Percentiles rank a stretch among this genome's conserved stretches.
Conservation (phyloP, 2,113 vertebrate species). For the Halichoeres trimaculatus region DNA sequence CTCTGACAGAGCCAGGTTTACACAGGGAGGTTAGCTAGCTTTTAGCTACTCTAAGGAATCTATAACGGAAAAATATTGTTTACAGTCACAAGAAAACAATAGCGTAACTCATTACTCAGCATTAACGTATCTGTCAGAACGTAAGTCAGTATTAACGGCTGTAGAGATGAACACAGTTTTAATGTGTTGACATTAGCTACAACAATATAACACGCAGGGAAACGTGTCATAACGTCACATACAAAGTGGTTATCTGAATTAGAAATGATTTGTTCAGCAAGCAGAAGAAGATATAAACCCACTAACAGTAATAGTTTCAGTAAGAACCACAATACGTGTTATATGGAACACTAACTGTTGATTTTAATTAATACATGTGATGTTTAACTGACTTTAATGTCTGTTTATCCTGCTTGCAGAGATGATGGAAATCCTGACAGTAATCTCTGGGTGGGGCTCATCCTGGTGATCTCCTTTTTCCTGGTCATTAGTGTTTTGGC, state of each 20-base stretch:
- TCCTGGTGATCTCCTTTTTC: slow-evolving; percentile 94
- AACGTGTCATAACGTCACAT: background rate
- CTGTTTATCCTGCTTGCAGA: slow-evolving; percentile 79
- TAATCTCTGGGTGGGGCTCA: slow-evolving; percentile 92
- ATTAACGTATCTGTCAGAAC: background rate
- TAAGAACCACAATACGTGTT: background rate
- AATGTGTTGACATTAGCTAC: slow-evolving; percentile 25
- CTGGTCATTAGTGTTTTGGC: slow-evolving; percentile 94
- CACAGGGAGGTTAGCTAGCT: slow-evolving; percentile 9
- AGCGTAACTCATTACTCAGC: background rate
- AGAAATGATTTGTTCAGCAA: background rate
- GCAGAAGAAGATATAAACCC: background rate
- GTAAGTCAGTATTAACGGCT: background rate
- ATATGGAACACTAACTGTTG: background rate
- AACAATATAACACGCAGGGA: slow-evolving; percentile 6
- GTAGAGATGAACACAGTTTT: background rate
- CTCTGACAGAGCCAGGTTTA: slow-evolving; percentile 44
- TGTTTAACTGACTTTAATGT: slow-evolving; percentile 19
- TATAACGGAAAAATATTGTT: background rate
- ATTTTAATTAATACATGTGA: background rate
- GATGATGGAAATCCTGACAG: slow-evolving; percentile 90
- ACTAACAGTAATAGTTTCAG: background rate
- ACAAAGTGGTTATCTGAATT: background rate
- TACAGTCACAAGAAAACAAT: background rate
- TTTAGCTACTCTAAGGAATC: background rate